Evolutionary conservation across 2,797 vertebrate species (phyloP), one percentile per base, ranked within the genome.

Genomic region (Coccyzus lansbergi): DNA sequence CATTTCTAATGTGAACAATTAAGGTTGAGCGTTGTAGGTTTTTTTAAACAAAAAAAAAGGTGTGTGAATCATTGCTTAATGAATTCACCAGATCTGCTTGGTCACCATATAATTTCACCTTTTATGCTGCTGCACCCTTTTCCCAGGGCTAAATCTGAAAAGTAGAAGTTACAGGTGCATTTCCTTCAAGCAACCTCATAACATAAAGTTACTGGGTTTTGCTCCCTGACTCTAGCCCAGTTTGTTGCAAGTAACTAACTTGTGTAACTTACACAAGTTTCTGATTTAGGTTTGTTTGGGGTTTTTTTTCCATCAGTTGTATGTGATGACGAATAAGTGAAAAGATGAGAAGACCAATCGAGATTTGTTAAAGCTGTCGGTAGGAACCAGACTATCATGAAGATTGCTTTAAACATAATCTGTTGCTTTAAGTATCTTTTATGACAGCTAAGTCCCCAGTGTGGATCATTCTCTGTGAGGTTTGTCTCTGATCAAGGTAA

Each of bases 1-100:
- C 13, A 64, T 55, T 80, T 95, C 87, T 89, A 93, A 92, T 92
- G 53, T 75, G 40, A 51, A 78, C 71, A 92, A 89, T 92, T 75
- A 90, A 75, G 40, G 11, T 46, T 46, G 19, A 21, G 46, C 21
- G 19, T 46, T 21, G 42, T 44, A 38, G 34, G 10, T 21, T 55
- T 19, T 4, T 33, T 36, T 56, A 19, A 21, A 36, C 38, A 38
- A 44, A 44, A 44, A 6, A 62, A 59, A 26, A 5, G 1, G 2
- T 42, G 16, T 48, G 5, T 65, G 51, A 16, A 85, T 6, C 58
- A 55, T 34, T 83, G n/a, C 34, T 42, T 87, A 81, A 86, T 46
- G 48, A 75, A 29, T 52, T 93, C 76, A 34, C 55, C 71, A 25
- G 22, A 63, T 74, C 55, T 65, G 19, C 64, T 31, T 71, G 78